Evolutionary conservation across 2,113 vertebrate species (phyloP).

Genomic region (Cochlearius cochlearius): DNA sequence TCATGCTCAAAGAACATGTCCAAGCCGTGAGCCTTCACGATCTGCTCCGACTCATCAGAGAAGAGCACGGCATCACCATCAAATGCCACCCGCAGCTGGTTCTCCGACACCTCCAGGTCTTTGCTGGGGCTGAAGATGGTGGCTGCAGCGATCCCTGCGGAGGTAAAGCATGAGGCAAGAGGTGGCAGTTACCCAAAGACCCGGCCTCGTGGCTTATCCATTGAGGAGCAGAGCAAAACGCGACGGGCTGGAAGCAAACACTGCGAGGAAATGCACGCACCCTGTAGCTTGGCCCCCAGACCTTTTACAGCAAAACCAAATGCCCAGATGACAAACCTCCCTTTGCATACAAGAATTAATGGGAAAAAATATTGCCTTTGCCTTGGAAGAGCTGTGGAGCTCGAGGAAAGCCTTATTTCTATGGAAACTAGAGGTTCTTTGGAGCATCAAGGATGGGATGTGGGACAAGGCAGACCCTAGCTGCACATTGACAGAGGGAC

Average conservation of each 20-base stretch:
- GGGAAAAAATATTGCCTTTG: background rate
- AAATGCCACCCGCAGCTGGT: constrained; percentile 91
- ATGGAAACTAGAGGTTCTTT: background rate
- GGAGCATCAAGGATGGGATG: background rate
- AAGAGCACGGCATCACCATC: constrained; percentile 95
- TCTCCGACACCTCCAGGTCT: constrained; percentile 82
- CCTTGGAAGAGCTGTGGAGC: background rate
- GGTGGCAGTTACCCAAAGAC: background rate
- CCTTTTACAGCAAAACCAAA: background rate
- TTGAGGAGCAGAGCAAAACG: background rate
- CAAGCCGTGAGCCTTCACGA: constrained; percentile 90
- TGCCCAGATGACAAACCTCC: background rate
- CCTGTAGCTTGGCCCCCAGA: background rate
- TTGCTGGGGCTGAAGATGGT: constrained; percentile 91
- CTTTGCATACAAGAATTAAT: background rate
- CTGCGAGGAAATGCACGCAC: background rate
- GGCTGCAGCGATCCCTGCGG: constrained; percentile 90
- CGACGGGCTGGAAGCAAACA: background rate
- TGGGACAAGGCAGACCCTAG: background rate
- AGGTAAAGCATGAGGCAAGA: background rate
- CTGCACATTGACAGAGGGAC: fast-evolving
- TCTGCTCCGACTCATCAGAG: constrained; percentile 93
- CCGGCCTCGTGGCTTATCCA: fast-evolving
- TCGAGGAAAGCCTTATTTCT: background rate
- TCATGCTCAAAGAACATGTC: constrained; percentile 95